phyloP scores from a whole-genome alignment of 2,888 invertebrate genomes.

The Eucera pruinosa region DNA sequence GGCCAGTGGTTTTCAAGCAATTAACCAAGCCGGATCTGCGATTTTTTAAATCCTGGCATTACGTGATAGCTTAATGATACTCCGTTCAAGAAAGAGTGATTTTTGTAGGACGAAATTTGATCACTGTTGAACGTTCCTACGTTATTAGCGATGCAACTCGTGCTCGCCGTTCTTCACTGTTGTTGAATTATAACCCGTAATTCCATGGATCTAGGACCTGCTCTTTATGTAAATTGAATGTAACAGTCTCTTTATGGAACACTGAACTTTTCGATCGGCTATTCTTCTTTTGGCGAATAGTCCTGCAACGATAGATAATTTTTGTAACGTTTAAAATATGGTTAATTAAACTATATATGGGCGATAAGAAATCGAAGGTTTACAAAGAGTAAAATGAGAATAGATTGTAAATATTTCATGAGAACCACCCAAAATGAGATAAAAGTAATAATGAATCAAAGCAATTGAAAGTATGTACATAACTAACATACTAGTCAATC shows the following conservation, averaged over 20 bases:
- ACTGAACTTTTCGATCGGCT: conserved; percentile 31
- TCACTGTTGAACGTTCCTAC: background rate
- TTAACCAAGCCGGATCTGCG: conserved; percentile 32
- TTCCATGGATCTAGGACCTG: conserved; percentile 35
- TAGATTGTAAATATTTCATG: too few species aligned
- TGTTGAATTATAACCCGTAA: background rate
- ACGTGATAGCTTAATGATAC: conserved; percentile 13
- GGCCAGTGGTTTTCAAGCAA: conserved; percentile 71
- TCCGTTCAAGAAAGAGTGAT: background rate
- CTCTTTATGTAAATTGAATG: conserved; percentile 33
- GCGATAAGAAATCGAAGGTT: too few species aligned
- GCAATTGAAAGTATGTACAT: too few species aligned
- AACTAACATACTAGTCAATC: too few species aligned
- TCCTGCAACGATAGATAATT: too few species aligned
- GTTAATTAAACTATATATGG: too few species aligned
- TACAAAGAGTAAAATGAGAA: too few species aligned
- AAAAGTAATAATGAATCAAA: too few species aligned
- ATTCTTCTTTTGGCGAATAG: background rate
- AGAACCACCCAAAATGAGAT: too few species aligned
- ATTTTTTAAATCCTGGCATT: conserved; percentile 29
- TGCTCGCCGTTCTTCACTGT: background rate
- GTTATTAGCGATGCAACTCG: background rate
- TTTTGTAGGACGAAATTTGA: background rate
- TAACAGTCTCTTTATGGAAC: conserved; percentile 33
- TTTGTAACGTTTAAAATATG: too few species aligned